Base-by-base conservation (phyloP, 2,113 vertebrate species). In the Gallinago undulata region DNA sequence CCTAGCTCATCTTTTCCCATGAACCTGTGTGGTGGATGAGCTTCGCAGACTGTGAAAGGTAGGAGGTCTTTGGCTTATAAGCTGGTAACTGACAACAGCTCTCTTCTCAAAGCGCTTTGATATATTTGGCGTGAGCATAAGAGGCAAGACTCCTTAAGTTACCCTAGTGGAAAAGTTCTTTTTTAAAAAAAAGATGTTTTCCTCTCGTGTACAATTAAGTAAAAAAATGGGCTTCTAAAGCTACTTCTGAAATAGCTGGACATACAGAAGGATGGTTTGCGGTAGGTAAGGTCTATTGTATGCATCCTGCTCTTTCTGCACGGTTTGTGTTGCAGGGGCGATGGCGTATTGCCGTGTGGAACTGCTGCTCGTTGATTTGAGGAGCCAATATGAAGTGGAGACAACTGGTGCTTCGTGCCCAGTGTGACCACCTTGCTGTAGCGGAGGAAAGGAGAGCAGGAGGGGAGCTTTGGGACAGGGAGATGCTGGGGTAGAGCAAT, bases 31-130 rank as follows among this genome's bases (percentile, higher is more conserved):
- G 89, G 25, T 66, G 76, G 76, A 19, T 55, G 5, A 39, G 56
- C 79, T 78, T 92, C 88, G 60, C 80, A 81, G 86, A 9, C 73
- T 76, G 82, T 60, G 67, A 56, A 77, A 86, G 79, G 85, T 68
- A 69, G 95, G 88, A 59, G 85, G 84, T 70, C 89, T 84, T 83
- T 47, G 63, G 86, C 31, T 87, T 76, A 37, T 5, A 60, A 69
- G 27, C 63, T 69, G 68, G 67, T 27, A 76, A 80, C 72, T 86
- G 55, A 67, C 47, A 90, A 63, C 50, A 67, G 47, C 68, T 90
- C 60, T 55, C 3, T 88, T 92, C 59, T 84, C 37, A 45, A 93
- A 45, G 45, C 43, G 45, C 68, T 76, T 86, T 70, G 72, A 37
- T 90, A 69, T 62, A 68, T 92, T 91, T 83, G 53, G 50, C 11